A percentile compares a stretch with the other conserved stretches of the same genome.
Evolutionary conservation across 23 tunicate genomes (phyloP).

Genomic region (Clavelina lepadiformis): DNA sequence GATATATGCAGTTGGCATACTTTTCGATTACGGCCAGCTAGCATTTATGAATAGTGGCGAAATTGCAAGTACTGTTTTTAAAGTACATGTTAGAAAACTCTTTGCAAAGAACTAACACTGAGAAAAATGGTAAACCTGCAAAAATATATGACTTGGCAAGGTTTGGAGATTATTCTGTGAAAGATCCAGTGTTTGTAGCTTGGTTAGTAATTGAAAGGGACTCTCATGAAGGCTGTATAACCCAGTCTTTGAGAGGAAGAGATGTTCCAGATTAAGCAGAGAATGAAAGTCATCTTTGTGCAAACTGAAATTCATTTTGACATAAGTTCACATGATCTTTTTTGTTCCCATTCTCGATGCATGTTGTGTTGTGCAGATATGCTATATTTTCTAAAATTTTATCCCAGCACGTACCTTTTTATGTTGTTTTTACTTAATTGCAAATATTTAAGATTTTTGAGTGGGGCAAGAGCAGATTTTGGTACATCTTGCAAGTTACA

Average conservation of each 20-base stretch:
- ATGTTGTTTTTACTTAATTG: conserved; percentile 24
- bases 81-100: too few species aligned
- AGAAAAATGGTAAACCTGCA: conserved; percentile 27
- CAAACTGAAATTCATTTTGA: conserved; percentile 13
- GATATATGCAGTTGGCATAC: too few species aligned
- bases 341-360: background rate
- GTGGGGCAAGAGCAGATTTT: background rate
- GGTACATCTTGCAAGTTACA: conserved; percentile 23
- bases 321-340: background rate
- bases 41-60: too few species aligned
- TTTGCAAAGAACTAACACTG: too few species aligned
- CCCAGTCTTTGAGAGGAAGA: conserved; percentile 52
- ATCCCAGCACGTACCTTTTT: conserved; percentile 14
- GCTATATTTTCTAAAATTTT: background rate
- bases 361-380: background rate
- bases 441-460: conserved; percentile 21
- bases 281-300: conserved; percentile 14
- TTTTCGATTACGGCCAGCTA: too few species aligned
- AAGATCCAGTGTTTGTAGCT: conserved; percentile 34
- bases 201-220: conserved; percentile 40
- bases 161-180: conserved; percentile 33
- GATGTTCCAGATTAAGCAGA: conserved; percentile 35
- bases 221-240: conserved; percentile 53
- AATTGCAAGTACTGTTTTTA: too few species aligned
- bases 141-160: conserved; percentile 48